phyloP scores from a whole-genome alignment of 2,888 invertebrate genomes.

The Athalia cordata region DNA sequence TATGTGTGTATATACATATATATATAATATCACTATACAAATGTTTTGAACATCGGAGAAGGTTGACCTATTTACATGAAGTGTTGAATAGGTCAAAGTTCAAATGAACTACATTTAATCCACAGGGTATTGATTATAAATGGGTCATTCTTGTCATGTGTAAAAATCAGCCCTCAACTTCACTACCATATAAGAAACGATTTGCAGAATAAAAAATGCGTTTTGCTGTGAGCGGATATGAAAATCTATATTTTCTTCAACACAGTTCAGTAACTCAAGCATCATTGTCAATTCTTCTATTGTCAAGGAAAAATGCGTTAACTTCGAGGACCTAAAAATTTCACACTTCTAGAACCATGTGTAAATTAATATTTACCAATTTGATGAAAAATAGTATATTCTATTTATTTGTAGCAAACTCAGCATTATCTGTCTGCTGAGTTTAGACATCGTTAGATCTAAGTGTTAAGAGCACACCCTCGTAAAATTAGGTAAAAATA shows the following conservation, averaged over 20 bases:
- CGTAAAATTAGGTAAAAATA: conserved; percentile 45
- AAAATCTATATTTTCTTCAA: too few relatives aligned
- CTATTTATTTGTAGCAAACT: conserved; percentile 16
- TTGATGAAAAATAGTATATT: not conserved
- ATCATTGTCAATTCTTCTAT: not conserved
- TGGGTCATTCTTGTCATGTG: conserved; percentile 7
- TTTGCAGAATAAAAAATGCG: not conserved
- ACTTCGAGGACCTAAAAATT: conserved; percentile 7
- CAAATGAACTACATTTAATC: conserved; percentile 4
- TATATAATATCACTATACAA: conserved; percentile 8
- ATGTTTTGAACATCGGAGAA: conserved; percentile 32
- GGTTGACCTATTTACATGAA: conserved; percentile 30
- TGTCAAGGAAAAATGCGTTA: not conserved
- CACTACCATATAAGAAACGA: not conserved
- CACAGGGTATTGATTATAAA: conserved; percentile 25
- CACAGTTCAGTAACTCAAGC: too few relatives aligned
- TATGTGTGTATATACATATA: too few relatives aligned
- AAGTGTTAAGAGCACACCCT: conserved; percentile 35
- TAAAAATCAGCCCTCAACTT: conserved; percentile 13
- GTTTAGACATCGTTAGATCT: conserved; percentile 33
- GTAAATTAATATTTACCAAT: conserved; percentile 6
- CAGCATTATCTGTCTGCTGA: conserved; percentile 34
- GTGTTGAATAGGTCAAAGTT: conserved; percentile 29
- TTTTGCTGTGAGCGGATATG: not conserved
- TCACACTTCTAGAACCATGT: not conserved